These are phyloP conservation scores for Heterohyrax brucei DNA, from an alignment of 2,797 vertebrate species.

Conservation along the genomic window DNA sequence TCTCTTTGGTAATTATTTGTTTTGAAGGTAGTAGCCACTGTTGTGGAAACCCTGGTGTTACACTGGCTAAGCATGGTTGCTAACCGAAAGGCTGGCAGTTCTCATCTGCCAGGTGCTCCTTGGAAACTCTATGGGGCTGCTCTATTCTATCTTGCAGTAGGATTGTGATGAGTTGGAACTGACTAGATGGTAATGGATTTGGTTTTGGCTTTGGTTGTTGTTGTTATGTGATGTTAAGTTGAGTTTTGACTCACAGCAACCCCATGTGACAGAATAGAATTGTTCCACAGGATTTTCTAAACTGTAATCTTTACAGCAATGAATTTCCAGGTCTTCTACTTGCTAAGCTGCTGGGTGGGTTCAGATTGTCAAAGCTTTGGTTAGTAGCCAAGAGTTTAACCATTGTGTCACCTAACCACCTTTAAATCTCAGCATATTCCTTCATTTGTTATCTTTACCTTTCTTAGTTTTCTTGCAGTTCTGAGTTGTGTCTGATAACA, in stretches of 20 bases:
- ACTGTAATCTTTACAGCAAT: not conserved
- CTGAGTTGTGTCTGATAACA: slow-evolving; percentile 41
- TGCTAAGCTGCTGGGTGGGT: not conserved
- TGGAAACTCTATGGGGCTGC: no score
- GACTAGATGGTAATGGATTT: no score
- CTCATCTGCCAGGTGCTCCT: no score
- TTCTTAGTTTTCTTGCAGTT: not conserved
- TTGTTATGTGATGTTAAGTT: not conserved
- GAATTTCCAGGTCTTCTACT: not conserved
- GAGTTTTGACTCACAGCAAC: not conserved
- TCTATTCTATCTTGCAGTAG: no score
- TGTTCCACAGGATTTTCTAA: not conserved
- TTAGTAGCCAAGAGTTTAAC: not conserved
- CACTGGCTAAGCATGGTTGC: no score
- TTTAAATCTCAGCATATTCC: slow-evolving; percentile 34
- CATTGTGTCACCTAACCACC: not conserved
- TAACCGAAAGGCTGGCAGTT: no score
- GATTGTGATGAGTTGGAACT: no score
- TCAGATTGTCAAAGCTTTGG: not conserved
- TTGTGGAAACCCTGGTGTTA: no score
- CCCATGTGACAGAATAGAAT: not conserved
- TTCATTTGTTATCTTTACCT: slow-evolving; percentile 61
- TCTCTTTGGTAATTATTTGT: slow-evolving; percentile 20
- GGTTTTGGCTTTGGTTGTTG: not conserved
- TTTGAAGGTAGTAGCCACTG: not conserved